Conservation (phyloP, 1,140 invertebrate genomes). For the Drosophila funebris region DNA sequence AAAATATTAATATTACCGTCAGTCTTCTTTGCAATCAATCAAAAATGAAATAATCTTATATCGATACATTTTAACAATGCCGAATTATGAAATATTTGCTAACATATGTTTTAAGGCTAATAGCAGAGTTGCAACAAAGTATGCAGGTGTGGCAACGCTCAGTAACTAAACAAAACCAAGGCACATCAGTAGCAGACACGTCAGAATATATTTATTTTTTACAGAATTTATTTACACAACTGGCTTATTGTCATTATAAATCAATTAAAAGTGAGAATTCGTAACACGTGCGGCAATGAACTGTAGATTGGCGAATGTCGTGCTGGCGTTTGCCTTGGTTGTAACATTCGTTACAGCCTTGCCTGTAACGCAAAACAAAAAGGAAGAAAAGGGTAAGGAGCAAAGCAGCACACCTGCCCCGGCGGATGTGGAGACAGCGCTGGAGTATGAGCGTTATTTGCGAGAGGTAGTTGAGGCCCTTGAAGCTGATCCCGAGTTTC, state of each 20-base stretch:
- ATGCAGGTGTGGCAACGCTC: conserved; percentile 9
- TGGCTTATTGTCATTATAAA: conserved; percentile 16
- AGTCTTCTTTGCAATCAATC: too few relatives aligned
- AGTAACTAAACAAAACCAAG: conserved; percentile 21
- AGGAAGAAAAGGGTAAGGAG: conserved; percentile 55
- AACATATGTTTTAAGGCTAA: neutral
- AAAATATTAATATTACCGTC: too few relatives aligned
- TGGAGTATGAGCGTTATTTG: conserved; percentile 94
- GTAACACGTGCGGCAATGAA: conserved; percentile 44
- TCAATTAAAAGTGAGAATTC: neutral
- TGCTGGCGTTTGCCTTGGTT: conserved; percentile 38
- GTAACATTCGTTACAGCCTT: conserved; percentile 32
- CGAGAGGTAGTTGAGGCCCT: conserved; percentile 93
- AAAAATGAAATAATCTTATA: too few relatives aligned
- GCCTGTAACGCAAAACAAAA: conserved; percentile 75
- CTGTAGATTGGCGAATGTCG: conserved; percentile 13
- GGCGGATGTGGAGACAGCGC: conserved; percentile 65
- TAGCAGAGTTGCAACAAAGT: neutral
- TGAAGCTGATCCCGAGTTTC: conserved; percentile 93
- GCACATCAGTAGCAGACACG: conserved; percentile 24
- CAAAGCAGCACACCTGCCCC: conserved; percentile 56
- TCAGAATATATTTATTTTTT: conserved; percentile 29
- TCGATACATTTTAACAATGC: too few relatives aligned
- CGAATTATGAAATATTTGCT: too few relatives aligned
- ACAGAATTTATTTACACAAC: conserved; percentile 31